phyloP scores from a whole-genome alignment of 2,797 vertebrate species.

The Galaxias olidus region DNA sequence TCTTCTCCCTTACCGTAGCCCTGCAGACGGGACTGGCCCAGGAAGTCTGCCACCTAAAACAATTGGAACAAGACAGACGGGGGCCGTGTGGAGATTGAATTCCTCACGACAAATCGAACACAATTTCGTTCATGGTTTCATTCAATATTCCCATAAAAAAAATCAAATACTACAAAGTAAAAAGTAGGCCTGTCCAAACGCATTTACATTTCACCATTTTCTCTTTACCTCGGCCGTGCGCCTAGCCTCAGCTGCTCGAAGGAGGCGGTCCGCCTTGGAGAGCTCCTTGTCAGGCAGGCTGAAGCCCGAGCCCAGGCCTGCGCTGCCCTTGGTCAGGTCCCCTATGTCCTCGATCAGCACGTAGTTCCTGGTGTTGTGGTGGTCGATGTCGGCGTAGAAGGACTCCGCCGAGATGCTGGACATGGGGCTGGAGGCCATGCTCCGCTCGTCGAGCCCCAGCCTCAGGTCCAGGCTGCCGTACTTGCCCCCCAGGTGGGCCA shows the following conservation, averaged over 20 bases:
- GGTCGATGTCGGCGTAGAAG: conserved; percentile 96
- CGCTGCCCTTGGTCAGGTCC: conserved; percentile 91
- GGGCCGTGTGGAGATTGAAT: too few relatives aligned
- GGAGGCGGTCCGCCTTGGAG: conserved; percentile 90
- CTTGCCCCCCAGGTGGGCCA: conserved; percentile 89
- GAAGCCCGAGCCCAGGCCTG: conserved; percentile 85
- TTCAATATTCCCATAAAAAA: too few relatives aligned
- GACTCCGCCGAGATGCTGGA: conserved; percentile 98
- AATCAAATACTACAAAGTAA: background rate
- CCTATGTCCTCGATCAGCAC: conserved; percentile 97
- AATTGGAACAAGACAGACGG: too few relatives aligned
- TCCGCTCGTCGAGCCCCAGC: conserved; percentile 92
- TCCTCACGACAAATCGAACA: too few relatives aligned
- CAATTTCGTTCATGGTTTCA: too few relatives aligned
- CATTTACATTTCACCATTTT: background rate
- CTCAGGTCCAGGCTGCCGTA: conserved; percentile 92
- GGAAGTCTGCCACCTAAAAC: conserved; percentile 86
- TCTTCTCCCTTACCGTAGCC: conserved; percentile 94
- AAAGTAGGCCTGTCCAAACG: background rate
- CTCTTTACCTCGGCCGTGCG: conserved; percentile 84
- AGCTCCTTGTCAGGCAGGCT: conserved; percentile 93
- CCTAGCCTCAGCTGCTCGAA: conserved; percentile 87
- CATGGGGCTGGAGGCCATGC: conserved; percentile 95
- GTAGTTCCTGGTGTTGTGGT: conserved; percentile 91
- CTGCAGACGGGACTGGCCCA: conserved; percentile 87